phyloP scores from a whole-genome alignment of 2,113 vertebrate species.

The Nesospiza acunhae region DNA sequence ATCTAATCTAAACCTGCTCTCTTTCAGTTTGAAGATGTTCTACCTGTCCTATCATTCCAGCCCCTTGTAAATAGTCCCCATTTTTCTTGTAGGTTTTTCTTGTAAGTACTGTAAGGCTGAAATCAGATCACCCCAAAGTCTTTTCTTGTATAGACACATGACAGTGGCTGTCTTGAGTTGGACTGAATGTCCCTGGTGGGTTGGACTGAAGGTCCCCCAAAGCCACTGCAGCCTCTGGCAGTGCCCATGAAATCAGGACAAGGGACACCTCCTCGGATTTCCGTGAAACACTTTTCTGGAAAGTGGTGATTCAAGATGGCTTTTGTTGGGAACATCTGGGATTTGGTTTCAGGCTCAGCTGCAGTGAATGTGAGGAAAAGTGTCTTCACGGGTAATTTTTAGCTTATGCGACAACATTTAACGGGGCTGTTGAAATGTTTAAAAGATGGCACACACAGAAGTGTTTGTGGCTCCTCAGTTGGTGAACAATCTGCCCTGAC shows the following conservation, averaged over 20 bases:
- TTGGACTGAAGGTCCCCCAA: background rate
- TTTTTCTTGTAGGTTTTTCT: too few species aligned
- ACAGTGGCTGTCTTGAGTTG: background rate
- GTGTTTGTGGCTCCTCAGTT: background rate
- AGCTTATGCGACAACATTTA: background rate
- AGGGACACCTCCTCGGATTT: background rate
- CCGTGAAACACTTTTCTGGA: background rate
- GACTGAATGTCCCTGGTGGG: background rate
- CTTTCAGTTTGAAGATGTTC: background rate
- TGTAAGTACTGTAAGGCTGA: background rate
- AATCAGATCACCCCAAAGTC: background rate
- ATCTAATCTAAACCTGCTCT: background rate
- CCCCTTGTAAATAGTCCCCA: rapidly evolving
- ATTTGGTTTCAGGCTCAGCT: background rate
- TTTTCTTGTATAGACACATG: rapidly evolving
- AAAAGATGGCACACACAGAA: background rate
- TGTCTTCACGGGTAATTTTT: background rate
- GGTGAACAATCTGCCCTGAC: slow-evolving; percentile 20
- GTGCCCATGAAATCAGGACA: background rate
- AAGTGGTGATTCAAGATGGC: background rate
- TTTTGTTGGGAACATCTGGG: background rate
- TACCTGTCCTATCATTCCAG: background rate
- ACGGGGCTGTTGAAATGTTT: background rate
- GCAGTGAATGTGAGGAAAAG: background rate
- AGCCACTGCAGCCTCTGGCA: background rate